phyloP scores from a whole-genome alignment of 2,113 vertebrate genomes.

The Myotis yumanensis region DNA sequence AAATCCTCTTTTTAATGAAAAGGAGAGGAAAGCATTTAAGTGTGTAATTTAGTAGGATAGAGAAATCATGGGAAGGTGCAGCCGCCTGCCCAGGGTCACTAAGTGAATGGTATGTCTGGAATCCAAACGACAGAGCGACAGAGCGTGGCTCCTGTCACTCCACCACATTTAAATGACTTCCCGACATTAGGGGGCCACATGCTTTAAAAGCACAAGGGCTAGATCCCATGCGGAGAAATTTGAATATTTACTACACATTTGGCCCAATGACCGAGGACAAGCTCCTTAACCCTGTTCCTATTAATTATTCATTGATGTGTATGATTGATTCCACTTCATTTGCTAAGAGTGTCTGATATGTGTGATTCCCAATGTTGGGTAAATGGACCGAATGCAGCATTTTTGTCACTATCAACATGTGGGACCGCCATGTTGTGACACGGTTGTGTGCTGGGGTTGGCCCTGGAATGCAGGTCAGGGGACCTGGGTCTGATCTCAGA shows the following conservation, averaged over 20 bases:
- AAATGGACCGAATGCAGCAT: not conserved
- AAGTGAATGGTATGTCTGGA: not conserved
- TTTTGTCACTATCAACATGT: not conserved
- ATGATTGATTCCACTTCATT: not conserved
- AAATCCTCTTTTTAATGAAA: slow-evolving; percentile 20
- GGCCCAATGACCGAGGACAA: not conserved
- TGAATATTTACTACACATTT: not conserved
- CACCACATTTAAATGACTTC: not conserved
- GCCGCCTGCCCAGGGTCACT: not conserved
- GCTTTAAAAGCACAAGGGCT: not conserved
- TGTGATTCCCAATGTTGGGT: not conserved
- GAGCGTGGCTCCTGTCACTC: not conserved
- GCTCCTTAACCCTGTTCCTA: not conserved
- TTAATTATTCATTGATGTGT: not conserved
- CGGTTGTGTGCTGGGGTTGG: fast-evolving
- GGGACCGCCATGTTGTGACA: fast-evolving
- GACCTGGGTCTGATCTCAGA: not conserved
- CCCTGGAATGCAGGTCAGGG: not conserved
- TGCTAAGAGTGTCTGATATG: not conserved
- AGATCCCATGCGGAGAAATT: not conserved
- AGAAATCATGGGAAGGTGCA: slow-evolving; percentile 25
- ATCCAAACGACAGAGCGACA: not conserved
- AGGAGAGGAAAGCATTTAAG: slow-evolving; percentile 28
- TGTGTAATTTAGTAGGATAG: slow-evolving; percentile 45
- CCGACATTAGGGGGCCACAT: not conserved